phyloP scores from a whole-genome alignment of 2,797 vertebrate species.

The Naso thynnoides region DNA sequence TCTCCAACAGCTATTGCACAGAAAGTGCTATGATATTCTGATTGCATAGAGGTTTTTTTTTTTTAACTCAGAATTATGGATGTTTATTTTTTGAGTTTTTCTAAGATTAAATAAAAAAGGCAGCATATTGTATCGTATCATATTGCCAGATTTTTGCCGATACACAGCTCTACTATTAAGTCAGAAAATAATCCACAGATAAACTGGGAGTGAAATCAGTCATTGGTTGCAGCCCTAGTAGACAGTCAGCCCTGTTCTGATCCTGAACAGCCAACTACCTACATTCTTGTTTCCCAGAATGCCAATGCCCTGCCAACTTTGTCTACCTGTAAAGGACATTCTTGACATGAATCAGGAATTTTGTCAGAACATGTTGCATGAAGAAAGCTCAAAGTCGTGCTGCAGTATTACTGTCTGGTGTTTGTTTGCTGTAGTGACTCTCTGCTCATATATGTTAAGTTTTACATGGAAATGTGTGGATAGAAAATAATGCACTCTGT shows the following conservation, averaged over 20 bases:
- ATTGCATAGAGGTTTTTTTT: too few relatives aligned
- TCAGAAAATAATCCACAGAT: neutral
- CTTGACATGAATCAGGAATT: neutral
- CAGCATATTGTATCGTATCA: too few relatives aligned
- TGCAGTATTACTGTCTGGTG: constrained; percentile 31
- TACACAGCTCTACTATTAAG: too few relatives aligned
- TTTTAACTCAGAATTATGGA: too few relatives aligned
- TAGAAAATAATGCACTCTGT: constrained; percentile 35
- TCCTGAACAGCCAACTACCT: neutral
- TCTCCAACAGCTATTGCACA: too few relatives aligned
- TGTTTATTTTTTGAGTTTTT: too few relatives aligned
- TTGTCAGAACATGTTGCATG: constrained; percentile 20
- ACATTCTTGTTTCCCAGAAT: neutral
- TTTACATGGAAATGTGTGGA: neutral
- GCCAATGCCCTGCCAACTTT: neutral
- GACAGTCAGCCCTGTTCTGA: neutral
- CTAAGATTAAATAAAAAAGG: too few relatives aligned
- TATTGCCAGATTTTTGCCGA: too few relatives aligned
- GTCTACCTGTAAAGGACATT: neutral
- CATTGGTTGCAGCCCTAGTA: neutral
- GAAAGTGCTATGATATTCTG: too few relatives aligned
- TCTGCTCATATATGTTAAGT: constrained; percentile 8
- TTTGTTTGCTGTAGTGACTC: constrained; percentile 12
- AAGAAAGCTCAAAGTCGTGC: constrained; percentile 30
- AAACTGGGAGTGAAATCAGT: neutral